A percentile compares a stretch with the other conserved stretches of the same genome.
Evolutionary conservation across 2,113 vertebrate species (phyloP).

Genomic region (Onychostoma macrolepis): DNA sequence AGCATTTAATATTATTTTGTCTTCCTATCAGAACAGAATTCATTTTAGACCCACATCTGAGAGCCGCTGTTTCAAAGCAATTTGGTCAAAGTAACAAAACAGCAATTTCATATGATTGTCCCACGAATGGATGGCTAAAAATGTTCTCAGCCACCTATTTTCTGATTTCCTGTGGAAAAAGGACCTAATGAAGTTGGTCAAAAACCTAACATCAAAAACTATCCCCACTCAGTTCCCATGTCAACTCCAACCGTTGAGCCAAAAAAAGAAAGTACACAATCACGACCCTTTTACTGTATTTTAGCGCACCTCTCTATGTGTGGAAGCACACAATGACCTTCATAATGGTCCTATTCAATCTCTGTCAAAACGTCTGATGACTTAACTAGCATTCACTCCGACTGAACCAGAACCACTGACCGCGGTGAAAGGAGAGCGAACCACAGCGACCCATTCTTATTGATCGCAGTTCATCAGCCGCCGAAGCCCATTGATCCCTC

Average conservation of each 20-base stretch:
- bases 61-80: not conserved
- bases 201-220: not conserved
- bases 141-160: not conserved
- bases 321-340: conserved; percentile 31
- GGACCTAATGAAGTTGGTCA: not conserved
- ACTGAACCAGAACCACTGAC: conserved; percentile 65
- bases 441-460: conserved; percentile 47
- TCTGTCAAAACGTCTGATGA: conserved; percentile 70
- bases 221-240: not conserved
- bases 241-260: not conserved
- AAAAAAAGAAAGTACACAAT: not conserved
- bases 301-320: not conserved
- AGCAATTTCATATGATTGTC: not conserved
- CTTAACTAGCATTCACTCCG: conserved; percentile 62
- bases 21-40: not conserved
- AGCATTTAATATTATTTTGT: not conserved
- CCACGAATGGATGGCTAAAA: not conserved
- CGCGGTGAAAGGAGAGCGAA: conserved; percentile 36
- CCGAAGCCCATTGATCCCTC: conserved; percentile 55
- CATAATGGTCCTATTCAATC: conserved; percentile 71
- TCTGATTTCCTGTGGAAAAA: not conserved
- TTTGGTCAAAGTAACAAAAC: not conserved
- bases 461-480: conserved; percentile 57
- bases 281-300: not conserved
- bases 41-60: not conserved